Conservation (phyloP, 2,888 invertebrate genomes). For the Cantharis lateralis region DNA sequence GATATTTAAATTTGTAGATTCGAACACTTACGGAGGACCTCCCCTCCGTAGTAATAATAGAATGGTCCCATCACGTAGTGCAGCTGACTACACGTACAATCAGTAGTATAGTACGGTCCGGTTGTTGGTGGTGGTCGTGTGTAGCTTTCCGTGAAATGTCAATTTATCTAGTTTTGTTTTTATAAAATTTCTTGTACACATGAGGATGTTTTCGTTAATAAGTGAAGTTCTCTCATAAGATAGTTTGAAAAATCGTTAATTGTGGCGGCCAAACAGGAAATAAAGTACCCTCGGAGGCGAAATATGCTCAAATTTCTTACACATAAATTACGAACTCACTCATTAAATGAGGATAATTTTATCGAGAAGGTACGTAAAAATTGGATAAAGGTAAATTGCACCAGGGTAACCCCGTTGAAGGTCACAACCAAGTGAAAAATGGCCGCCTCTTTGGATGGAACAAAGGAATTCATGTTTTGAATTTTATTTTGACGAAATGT, state of each 20-base stretch:
- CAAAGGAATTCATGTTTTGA: constrained; percentile 61
- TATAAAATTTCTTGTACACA: constrained; percentile 15
- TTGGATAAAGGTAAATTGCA: constrained; percentile 16
- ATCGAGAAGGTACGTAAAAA: constrained; percentile 71
- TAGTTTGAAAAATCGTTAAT: constrained; percentile 43
- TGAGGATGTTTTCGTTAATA: constrained; percentile 39
- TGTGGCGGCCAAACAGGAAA: constrained; percentile 56
- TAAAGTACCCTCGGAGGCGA: constrained; percentile 56
- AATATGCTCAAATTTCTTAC: constrained; percentile 87
- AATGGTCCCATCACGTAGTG: constrained; percentile 56
- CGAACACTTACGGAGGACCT: constrained; percentile 29
- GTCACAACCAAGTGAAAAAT: constrained; percentile 63
- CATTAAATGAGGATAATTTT: constrained; percentile 81
- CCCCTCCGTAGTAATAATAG: constrained; percentile 53
- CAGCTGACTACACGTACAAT: constrained; percentile 59
- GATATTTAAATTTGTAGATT: neutral
- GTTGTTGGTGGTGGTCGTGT: constrained; percentile 41
- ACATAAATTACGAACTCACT: constrained; percentile 83
- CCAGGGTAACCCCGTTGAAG: constrained; percentile 55
- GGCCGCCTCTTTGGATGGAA: constrained; percentile 64
- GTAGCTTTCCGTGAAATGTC: constrained; percentile 38
- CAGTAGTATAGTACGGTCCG: constrained; percentile 55
- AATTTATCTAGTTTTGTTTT: constrained; percentile 37
- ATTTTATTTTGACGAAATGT: constrained; percentile 28
- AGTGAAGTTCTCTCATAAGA: constrained; percentile 21